Conservation (phyloP, 2,797 vertebrate species). For the Pangasius krempfi region DNA sequence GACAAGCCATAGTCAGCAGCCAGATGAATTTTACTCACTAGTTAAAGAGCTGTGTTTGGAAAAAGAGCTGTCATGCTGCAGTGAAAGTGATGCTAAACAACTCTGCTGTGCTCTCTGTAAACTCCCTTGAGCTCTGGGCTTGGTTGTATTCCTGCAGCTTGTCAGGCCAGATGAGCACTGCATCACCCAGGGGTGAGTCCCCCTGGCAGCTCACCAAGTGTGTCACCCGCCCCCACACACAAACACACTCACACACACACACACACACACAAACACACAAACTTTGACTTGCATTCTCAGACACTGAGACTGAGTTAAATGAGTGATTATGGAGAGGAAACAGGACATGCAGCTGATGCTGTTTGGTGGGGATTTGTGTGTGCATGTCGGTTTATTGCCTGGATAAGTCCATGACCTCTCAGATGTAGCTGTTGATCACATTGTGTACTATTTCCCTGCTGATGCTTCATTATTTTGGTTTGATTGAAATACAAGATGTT, state of each 20-base stretch:
- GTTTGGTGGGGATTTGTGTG: conserved; percentile 13
- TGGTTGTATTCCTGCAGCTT: conserved; percentile 9
- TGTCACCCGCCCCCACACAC: conserved; percentile 67
- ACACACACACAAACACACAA: conserved; percentile 45
- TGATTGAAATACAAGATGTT: conserved; percentile 51
- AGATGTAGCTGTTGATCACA: conserved; percentile 52
- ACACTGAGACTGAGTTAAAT: conserved; percentile 65
- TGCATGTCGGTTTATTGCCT: conserved; percentile 47
- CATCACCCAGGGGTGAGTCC: conserved; percentile 68
- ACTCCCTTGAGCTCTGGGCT: conserved; percentile 2
- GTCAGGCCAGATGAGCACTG: conserved; percentile 55
- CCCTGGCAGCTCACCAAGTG: conserved; percentile 66
- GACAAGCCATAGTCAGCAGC: not conserved
- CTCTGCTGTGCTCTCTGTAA: conserved; percentile 2
- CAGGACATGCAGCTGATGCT: conserved; percentile 59
- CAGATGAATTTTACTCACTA: not conserved
- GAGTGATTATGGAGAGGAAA: conserved; percentile 63
- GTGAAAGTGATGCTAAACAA: not conserved
- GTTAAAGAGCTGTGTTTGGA: not conserved
- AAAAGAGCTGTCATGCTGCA: conserved; percentile 9
- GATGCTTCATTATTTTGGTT: conserved; percentile 43
- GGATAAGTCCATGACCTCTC: conserved; percentile 51
- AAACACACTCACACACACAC: not conserved
- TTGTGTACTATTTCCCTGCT: conserved; percentile 55
- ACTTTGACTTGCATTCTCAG: conserved; percentile 68